Conservation (phyloP, 2,888 invertebrate species). For the Iphiclides podalirius region DNA sequence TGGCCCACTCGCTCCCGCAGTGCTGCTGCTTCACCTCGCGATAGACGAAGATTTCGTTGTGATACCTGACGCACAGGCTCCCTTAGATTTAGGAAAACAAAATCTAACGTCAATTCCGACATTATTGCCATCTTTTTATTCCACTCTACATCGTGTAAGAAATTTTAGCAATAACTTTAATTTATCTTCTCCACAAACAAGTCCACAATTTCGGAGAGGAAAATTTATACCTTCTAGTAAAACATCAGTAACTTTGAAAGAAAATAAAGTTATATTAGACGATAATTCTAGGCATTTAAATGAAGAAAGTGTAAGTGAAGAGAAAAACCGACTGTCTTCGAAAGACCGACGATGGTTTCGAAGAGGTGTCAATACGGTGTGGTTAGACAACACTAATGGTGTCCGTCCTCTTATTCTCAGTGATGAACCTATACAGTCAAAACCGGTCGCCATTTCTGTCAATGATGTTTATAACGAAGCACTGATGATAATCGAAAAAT, state of each 20-base stretch:
- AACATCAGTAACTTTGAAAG: not conserved
- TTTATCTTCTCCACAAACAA: not conserved
- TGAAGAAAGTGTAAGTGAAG: not conserved
- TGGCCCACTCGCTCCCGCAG: slow-evolving; percentile 16
- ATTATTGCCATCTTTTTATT: not conserved
- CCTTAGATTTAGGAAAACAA: not conserved
- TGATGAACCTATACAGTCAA: slow-evolving; percentile 18
- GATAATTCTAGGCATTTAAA: not conserved
- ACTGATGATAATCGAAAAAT: slow-evolving; percentile 27
- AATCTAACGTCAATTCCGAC: not conserved
- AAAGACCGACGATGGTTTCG: not conserved
- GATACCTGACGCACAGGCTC: slow-evolving; percentile 1
- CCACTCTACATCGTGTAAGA: not conserved
- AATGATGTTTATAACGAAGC: slow-evolving; percentile 28
- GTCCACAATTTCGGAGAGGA: not conserved
- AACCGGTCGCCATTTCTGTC: not conserved
- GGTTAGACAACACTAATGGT: not conserved
- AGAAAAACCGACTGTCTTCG: not conserved
- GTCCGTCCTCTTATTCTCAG: slow-evolving; percentile 29
- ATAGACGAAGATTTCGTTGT: slow-evolving; percentile 21
- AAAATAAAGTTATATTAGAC: slow-evolving; percentile 7
- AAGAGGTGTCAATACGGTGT: not conserved
- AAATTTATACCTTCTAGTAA: not conserved
- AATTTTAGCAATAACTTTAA: not conserved
- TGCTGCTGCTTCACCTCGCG: slow-evolving; percentile 30